A percentile compares a stretch with the other conserved stretches of the same genome.
Evolutionary conservation across 1,140 invertebrate genomes (phyloP).

Genomic region (Paraescarpia echinospica): DNA sequence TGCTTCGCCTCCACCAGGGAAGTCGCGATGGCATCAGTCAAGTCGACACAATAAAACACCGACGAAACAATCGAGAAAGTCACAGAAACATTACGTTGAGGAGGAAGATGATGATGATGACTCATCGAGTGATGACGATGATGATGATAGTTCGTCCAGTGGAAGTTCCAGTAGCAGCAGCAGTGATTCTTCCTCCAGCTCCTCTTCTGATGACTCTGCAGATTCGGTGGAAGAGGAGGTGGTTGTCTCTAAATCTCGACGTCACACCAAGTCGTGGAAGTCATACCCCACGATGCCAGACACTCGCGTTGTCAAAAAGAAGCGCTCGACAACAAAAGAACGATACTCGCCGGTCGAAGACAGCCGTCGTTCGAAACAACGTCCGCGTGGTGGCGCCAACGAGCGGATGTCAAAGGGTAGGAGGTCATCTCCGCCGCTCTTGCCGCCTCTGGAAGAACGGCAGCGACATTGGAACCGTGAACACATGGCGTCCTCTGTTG

Average conservation of each 20-base stretch:
- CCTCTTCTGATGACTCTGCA: background rate
- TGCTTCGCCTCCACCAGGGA: background rate
- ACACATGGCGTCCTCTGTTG: background rate
- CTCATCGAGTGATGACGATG: background rate
- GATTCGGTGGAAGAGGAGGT: background rate
- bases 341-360: background rate
- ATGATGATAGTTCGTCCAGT: background rate
- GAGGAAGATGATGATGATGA: background rate
- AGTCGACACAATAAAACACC: background rate
- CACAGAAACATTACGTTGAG: background rate
- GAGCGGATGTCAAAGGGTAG: background rate
- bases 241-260: background rate
- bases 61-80: background rate
- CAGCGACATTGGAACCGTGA: background rate
- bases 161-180: background rate
- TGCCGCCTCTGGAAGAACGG: background rate
- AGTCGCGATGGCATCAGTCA: background rate
- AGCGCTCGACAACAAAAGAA: background rate
- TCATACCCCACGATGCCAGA: background rate
- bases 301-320: background rate
- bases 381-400: background rate
- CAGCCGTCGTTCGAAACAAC: background rate
- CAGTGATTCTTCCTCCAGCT: background rate
- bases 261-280: background rate
- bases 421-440: background rate